Evolutionary conservation across 2,888 invertebrate genomes (phyloP).

Genomic region (Mimachlamys varia): DNA sequence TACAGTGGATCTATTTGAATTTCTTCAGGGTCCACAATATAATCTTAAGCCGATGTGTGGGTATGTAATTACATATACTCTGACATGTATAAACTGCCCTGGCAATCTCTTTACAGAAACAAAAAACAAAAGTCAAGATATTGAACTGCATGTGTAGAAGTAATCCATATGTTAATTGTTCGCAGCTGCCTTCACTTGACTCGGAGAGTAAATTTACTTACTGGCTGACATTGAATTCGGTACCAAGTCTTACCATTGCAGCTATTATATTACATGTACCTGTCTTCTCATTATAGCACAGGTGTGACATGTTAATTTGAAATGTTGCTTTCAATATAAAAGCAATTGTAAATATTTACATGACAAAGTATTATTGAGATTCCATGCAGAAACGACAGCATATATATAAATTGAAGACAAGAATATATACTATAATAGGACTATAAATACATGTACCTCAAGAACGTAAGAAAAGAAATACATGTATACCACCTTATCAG

Average conservation of each 20-base stretch:
- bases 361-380: background rate
- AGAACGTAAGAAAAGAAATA: background rate
- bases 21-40: background rate
- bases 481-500: background rate
- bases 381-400: background rate
- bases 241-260: background rate
- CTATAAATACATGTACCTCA: too few species aligned
- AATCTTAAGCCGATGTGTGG: background rate
- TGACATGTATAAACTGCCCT: background rate
- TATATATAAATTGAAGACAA: background rate
- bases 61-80: background rate
- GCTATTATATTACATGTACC: slow-evolving; percentile 21
- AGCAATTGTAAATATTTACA: background rate
- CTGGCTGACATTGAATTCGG: background rate
- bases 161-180: slow-evolving; percentile 24
- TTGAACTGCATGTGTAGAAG: background rate
- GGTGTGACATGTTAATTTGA: slow-evolving; percentile 14
- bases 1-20: background rate
- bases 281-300: background rate
- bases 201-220: background rate
- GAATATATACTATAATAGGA: background rate
- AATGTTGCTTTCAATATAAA: slow-evolving; percentile 13
- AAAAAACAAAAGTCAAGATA: slow-evolving; percentile 33
- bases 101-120: background rate
- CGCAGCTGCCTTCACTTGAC: slow-evolving; percentile 31